Conservation (phyloP, 2,113 vertebrate genomes). For the Cepphus grylle region DNA sequence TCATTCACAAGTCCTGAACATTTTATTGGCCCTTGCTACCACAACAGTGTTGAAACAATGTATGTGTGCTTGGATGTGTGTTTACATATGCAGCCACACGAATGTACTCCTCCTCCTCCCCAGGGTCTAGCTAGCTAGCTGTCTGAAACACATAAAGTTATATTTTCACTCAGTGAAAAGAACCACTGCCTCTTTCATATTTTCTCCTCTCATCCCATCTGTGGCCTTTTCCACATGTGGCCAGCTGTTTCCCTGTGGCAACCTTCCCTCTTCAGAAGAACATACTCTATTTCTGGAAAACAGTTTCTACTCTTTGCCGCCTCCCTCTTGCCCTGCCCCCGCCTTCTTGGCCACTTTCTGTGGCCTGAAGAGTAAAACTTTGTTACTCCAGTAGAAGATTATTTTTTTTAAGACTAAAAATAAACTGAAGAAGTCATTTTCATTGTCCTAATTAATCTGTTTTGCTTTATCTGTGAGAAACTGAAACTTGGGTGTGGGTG, state of each 20-base stretch:
- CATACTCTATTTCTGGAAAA: neutral
- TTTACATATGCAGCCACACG: neutral
- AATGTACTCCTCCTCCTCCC: neutral
- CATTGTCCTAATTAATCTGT: neutral
- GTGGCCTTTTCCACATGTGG: neutral
- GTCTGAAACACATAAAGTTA: neutral
- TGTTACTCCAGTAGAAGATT: neutral
- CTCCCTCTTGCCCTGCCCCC: rapidly evolving
- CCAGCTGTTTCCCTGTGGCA: neutral
- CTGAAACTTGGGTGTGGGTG: neutral
- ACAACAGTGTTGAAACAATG: neutral
- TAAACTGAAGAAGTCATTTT: neutral
- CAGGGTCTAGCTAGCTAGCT: neutral
- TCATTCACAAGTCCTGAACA: neutral
- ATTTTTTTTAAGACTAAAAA: neutral
- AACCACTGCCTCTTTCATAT: neutral
- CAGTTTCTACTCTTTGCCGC: neutral
- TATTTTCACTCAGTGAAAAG: neutral
- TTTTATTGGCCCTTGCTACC: neutral
- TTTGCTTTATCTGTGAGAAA: neutral
- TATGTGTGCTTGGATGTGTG: neutral
- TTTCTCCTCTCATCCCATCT: neutral
- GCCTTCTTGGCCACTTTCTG: neutral
- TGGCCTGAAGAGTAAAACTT: neutral
- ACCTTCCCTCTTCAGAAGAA: neutral